Base-by-base conservation (phyloP, 2,888 invertebrate species). In the Parnassius apollo region DNA sequence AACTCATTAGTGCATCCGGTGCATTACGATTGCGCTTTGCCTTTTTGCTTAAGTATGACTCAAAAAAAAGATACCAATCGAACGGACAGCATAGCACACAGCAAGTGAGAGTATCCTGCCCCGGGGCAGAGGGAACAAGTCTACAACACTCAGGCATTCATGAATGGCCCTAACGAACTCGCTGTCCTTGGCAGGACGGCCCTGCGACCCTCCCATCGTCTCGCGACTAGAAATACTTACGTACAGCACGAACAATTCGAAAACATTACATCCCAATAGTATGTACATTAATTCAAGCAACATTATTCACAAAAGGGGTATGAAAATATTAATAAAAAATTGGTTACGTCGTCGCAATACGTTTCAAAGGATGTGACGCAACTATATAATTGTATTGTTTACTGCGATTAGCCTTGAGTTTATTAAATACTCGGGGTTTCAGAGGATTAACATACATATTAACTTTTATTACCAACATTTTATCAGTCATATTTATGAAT, bases 1-100 rank as follows among this genome's bases (percentile, higher is more conserved):
- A 82, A 88, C 88, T 91, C 91, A 88, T 91, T 91, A 91, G 90
- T 81, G 86, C 90, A 88, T 91, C 90, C 91, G 90, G 88, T 83
- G 86, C 85, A 86, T 85, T 89, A 86, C 88, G 82, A 86, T 83
- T 84, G 86, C 80, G 77, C 79, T 77, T 78, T 71, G 76, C 75
- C 80, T 88, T 89, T 88, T 89, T 88, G 79, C 83, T 76, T 66
- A 66, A 72, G 75, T 77, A 77, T 75, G 79, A 84, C 81, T 69
- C 75, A 82, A 86, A 85, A 82, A 82, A 85, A 86, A 81, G 82
- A 79, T 82, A 83, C 81, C 76, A 81, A 89, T 87, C 85, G 83
- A 85, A 85, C 81, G 83, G 75, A 73, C 81, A 80, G 80, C 83
- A 85, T 81, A 83, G 85, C 85, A 81, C 84, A 77, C 82, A 76